Percentiles rank a stretch among this genome's conserved stretches.
Conservation (phyloP, 1,140 invertebrate species). For the Dreissena rostriformis region DNA sequence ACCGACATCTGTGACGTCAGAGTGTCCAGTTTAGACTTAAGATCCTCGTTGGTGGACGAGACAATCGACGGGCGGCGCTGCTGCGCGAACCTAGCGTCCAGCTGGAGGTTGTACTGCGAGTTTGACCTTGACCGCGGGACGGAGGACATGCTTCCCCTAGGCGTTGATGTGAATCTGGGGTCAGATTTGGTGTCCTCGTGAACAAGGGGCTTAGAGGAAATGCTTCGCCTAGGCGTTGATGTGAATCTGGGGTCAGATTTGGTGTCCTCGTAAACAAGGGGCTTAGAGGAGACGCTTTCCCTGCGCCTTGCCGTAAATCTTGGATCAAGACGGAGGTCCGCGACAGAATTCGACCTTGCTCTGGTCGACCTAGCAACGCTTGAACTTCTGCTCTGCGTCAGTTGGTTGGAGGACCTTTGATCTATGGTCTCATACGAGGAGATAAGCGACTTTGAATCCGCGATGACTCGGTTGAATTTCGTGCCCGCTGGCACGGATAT, state of each 20-base stretch:
- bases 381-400: neutral
- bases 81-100: slow-evolving; percentile 12
- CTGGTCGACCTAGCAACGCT: slow-evolving; percentile 5
- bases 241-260: neutral
- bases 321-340: slow-evolving; percentile 19
- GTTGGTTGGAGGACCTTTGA: neutral
- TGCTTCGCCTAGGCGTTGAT: slow-evolving; percentile 15
- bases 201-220: neutral
- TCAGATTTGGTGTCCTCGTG: slow-evolving; percentile 14
- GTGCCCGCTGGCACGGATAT: slow-evolving; percentile 34
- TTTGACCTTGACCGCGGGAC: neutral
- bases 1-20: neutral
- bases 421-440: slow-evolving; percentile 27
- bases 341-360: neutral
- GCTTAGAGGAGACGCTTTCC: neutral
- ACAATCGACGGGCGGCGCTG: slow-evolving; percentile 31
- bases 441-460: slow-evolving; percentile 38
- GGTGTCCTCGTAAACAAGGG: neutral
- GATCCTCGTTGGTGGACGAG: slow-evolving; percentile 5
- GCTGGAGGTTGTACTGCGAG: neutral
- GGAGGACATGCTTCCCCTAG: slow-evolving; percentile 28
- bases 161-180: neutral
- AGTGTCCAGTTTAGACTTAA: slow-evolving; percentile 40
- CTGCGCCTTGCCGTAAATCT: slow-evolving; percentile 8
- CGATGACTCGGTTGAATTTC: slow-evolving; percentile 37